Conservation (phyloP, 2,888 invertebrate species). For the Gari tellinella region DNA sequence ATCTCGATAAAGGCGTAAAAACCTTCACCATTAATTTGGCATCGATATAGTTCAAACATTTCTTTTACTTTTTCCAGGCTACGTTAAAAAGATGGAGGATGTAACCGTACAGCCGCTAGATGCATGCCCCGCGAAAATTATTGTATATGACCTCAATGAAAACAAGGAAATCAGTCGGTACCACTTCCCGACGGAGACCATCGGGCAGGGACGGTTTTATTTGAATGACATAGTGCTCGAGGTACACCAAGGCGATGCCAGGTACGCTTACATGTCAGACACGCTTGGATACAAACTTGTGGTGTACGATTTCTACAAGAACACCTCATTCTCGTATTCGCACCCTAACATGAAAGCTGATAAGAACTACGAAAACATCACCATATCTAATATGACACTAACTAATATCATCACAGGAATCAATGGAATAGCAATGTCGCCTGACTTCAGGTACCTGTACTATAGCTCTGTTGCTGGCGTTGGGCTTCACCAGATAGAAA, state of each 20-base stretch:
- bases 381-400: slow-evolving; percentile 50
- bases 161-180: slow-evolving; percentile 52
- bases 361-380: slow-evolving; percentile 43
- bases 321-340: slow-evolving; percentile 50
- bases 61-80: no score
- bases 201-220: slow-evolving; percentile 52
- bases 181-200: slow-evolving; percentile 47
- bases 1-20: no score
- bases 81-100: slow-evolving; percentile 22
- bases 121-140: slow-evolving; percentile 64
- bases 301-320: slow-evolving; percentile 58
- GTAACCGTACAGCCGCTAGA: slow-evolving; percentile 35
- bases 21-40: no score
- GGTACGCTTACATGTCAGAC: slow-evolving; percentile 70
- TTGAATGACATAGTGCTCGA: slow-evolving; percentile 70
- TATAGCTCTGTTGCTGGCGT: slow-evolving; percentile 64
- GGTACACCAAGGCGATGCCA: slow-evolving; percentile 37
- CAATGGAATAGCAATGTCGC: slow-evolving; percentile 69
- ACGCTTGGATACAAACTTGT: slow-evolving; percentile 61
- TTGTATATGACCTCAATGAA: slow-evolving; percentile 63
- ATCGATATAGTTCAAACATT: no score
- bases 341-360: slow-evolving; percentile 58
- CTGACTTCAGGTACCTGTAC: slow-evolving; percentile 66
- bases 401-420: slow-evolving; percentile 51
- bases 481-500: slow-evolving; percentile 60